Evolutionary conservation across 2,888 invertebrate species (phyloP), one percentile per base, ranked within the genome.

Genomic region (Yponomeuta malinellus): DNA sequence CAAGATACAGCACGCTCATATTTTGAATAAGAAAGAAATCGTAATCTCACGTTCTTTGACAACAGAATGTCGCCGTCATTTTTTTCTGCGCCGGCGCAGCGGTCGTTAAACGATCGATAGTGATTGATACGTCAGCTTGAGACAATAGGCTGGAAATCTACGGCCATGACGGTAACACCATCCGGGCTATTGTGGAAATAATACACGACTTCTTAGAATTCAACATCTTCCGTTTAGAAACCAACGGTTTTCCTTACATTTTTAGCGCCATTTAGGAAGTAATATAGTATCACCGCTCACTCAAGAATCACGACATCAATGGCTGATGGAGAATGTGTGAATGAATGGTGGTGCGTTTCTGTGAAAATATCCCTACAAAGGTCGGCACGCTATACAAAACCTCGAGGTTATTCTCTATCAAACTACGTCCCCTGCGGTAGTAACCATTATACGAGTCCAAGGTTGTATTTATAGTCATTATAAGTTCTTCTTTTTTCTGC

Each of bases 81-180:
- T 59, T 59, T 59, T 59, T 59, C 52, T 59, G 52, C 52, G 15
- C 52, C 52, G 15, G 52, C 15, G 52, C 52, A 59, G 52, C 52
- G 52, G 52, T 59, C 52, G 52, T 15, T 59, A 59, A 59, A 59
- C 52, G 52, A 59, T 59, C 52, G 52, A 59, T 15, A 15, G 52
- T 59, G 12, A 59, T 59, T 59, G 15, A 59, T 59, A 59, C 52
- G 12, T 59, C 52, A 59, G 52, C 52, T 59, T 59, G 8, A 67
- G 67, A 67, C 67, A 67, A 67, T 67, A 67, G 67, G 33, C 33
- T 67, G 43, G n/a, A 67, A 67, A 67, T 37, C 67, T 67, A 12
- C 15, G 67, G 67, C 67, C 67, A 29, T 67, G 67, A n/a, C 43
- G 37, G n/a, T 43, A 43, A 33, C n/a, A 37, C 15, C 48, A 64